Evolutionary conservation across 2,797 vertebrate genomes (phyloP), one percentile per base, ranked within the genome.

Genomic region (Dryobates pubescens): DNA sequence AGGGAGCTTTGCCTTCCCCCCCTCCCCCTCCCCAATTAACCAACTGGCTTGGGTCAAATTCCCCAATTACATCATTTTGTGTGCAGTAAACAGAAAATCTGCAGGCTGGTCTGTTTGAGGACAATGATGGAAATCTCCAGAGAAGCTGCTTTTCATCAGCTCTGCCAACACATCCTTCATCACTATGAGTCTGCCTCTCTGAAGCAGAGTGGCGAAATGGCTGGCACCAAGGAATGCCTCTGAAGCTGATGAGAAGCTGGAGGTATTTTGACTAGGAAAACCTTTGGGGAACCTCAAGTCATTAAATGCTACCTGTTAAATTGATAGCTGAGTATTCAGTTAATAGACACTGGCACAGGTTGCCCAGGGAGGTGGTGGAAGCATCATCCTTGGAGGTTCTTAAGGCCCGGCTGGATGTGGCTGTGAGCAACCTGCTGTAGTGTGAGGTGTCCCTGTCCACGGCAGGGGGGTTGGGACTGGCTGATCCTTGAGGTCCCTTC

Each of bases 251-350:
- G 85, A 88, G 93, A 91, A 78, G 34, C 38, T 93, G 89, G 87
- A 86, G 88, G 82, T 96, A 96, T 94, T 92, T 96, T 94, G 94
- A 85, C 74, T 81, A 88, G 86, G 81, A 83, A 92, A 96, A 94
- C 53, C 90, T 95, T 94, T 89, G 34, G 77, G 88, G 83, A 94
- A 79, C 61, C 61, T 89, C 86, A 47, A 71, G 73, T 93, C 92
- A 94, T 75, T 94, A 83, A 63, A 56, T 59, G 57, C 79, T 95
- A 83, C 89, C 86, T 92, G 88, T 88, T 94, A 91, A 96, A 96
- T 70, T 90, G 82, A 24, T 23, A 51, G 49, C 49, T 51, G 49
- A 24, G 7, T 51, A 13, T 24, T 51, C 49, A 24, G 49, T 24
- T 51, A 24, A 51, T 51, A 43, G 41, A 43, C 41, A 43, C 41